Conservation (phyloP, 2,888 invertebrate genomes). For the Eupithecia insigniata region DNA sequence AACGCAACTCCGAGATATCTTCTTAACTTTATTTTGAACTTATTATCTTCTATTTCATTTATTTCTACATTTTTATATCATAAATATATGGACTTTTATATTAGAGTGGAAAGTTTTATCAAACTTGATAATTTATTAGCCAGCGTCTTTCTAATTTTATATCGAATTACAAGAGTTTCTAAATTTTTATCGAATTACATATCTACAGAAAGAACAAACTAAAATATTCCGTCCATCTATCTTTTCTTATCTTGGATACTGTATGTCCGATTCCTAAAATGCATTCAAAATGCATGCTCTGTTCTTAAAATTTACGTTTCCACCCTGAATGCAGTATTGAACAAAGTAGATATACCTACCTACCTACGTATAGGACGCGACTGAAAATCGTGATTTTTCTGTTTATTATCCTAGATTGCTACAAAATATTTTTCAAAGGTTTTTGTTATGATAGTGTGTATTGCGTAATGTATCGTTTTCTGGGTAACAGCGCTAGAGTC, state of each 20-base stretch:
- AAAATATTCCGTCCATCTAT: not conserved
- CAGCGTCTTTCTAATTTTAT: not conserved
- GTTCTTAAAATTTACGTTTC: constrained; percentile 25
- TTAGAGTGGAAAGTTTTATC: not conserved
- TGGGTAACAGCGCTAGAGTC: no score
- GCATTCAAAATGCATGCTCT: constrained; percentile 17
- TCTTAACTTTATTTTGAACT: no score
- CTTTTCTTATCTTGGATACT: constrained; percentile 15
- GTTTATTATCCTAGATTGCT: no score
- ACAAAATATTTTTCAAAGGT: no score
- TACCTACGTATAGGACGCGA: not conserved
- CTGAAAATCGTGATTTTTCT: not conserved
- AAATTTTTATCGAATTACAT: not conserved
- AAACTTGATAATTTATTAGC: not conserved
- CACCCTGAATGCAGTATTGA: constrained; percentile 17
- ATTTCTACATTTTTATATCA: no score
- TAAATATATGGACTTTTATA: no score
- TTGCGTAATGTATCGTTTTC: no score
- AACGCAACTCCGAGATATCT: no score
- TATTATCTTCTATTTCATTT: no score
- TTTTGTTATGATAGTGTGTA: no score
- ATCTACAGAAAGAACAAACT: not conserved
- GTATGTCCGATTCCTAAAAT: constrained; percentile 16
- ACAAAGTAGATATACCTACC: not conserved
- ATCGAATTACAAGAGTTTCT: not conserved